Percentiles rank a stretch among this genome's conserved stretches.
These are phyloP conservation scores for Chrysolina oricalcia DNA, from an alignment of 2,888 invertebrate species.

Conservation along the genomic window DNA sequence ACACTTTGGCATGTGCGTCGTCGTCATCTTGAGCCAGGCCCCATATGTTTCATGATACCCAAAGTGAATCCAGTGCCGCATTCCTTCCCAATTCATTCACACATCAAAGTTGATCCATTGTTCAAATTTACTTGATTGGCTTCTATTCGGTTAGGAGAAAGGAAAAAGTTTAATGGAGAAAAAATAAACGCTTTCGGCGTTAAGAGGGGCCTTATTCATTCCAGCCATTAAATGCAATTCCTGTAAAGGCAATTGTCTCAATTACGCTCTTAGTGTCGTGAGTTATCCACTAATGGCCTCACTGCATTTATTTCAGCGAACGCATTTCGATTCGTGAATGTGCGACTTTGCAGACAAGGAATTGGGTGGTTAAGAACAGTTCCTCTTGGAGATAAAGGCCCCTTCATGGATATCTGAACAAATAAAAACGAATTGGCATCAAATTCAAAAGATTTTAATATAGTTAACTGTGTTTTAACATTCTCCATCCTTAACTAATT, in stretches of 20 bases:
- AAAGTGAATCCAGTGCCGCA: too few relatives aligned
- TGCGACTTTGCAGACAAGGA: background rate
- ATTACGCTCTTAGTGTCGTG: constrained; percentile 34
- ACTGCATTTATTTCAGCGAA: constrained; percentile 10
- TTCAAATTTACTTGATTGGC: background rate
- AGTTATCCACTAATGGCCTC: constrained; percentile 33
- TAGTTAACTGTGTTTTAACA: too few relatives aligned
- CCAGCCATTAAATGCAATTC: constrained; percentile 38
- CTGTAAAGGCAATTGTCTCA: constrained; percentile 39
- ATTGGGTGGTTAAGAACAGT: background rate
- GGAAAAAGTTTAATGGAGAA: constrained; percentile 16
- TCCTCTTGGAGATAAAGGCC: too few relatives aligned
- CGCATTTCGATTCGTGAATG: constrained; percentile 14
- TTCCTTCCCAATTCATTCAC: background rate
- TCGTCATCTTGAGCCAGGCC: too few relatives aligned
- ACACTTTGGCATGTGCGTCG: too few relatives aligned
- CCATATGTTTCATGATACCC: too few relatives aligned
- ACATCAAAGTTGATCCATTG: background rate
- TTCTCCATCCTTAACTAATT: too few relatives aligned
- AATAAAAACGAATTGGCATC: too few relatives aligned
- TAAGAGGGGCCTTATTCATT: constrained; percentile 17
- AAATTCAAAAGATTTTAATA: too few relatives aligned
- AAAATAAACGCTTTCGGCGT: constrained; percentile 10
- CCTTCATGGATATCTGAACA: too few relatives aligned
- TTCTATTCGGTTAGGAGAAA: background rate